These are phyloP conservation scores for Bombus turneri DNA, from an alignment of 1,140 invertebrate species.

Conservation along the genomic window DNA sequence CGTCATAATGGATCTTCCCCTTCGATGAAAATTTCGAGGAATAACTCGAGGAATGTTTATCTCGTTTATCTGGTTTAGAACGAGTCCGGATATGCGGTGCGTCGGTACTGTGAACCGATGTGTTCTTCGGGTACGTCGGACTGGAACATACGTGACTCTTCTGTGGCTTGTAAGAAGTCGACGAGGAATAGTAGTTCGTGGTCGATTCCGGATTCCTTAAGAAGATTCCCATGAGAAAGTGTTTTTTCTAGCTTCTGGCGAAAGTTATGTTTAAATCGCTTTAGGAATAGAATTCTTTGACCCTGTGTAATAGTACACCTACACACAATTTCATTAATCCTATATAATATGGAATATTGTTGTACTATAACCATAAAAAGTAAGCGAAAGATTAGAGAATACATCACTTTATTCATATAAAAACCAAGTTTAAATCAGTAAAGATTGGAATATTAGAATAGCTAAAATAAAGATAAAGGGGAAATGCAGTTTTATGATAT, in stretches of 20 bases:
- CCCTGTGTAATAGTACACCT: no score
- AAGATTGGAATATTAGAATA: no score
- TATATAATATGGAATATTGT: no score
- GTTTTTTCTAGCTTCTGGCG: no score
- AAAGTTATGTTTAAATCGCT: not conserved
- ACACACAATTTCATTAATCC: no score
- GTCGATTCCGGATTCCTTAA: conserved; percentile 46
- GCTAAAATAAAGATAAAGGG: no score
- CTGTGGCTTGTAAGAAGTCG: conserved; percentile 54
- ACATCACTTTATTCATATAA: no score
- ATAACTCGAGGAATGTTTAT: conserved; percentile 40
- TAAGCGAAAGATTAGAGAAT: no score
- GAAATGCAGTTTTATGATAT: no score
- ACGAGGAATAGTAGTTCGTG: conserved; percentile 51
- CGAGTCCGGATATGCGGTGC: conserved; percentile 31
- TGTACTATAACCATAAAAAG: no score
- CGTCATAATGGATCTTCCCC: conserved; percentile 54
- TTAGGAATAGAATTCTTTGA: no score
- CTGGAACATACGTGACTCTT: conserved; percentile 49
- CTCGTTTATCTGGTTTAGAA: conserved; percentile 24
- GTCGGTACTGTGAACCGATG: conserved; percentile 21
- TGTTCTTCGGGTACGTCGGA: conserved; percentile 45
- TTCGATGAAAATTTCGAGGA: conserved; percentile 32
- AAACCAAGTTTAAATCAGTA: no score
- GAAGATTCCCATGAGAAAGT: not conserved